A percentile compares a stretch with the other conserved stretches of the same genome.
phyloP scores from a whole-genome alignment of 2,113 vertebrate species.

The Silurus glanis region DNA sequence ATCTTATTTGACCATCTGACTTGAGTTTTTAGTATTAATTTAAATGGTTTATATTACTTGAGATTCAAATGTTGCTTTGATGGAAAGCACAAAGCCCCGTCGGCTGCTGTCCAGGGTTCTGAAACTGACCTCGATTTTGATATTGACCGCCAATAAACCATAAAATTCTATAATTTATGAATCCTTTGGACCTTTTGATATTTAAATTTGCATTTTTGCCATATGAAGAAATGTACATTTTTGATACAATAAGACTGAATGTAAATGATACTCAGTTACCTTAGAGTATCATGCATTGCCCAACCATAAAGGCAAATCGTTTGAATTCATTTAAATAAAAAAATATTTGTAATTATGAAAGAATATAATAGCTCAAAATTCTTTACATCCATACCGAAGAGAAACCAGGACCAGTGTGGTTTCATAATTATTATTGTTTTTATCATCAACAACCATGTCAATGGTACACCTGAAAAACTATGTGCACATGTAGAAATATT shows the following conservation, averaged over 20 bases:
- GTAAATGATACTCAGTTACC: not conserved
- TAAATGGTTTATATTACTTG: not conserved
- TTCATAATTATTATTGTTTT: slow-evolving; percentile 85
- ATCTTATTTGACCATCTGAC: not conserved
- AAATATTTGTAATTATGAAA: not conserved
- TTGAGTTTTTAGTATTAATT: not conserved
- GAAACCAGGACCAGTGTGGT: slow-evolving; percentile 63
- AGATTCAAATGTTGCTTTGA: not conserved
- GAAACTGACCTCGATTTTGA: slow-evolving; percentile 15
- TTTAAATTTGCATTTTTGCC: not conserved
- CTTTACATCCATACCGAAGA: slow-evolving; percentile 37
- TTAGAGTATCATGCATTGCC: not conserved
- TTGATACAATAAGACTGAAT: not conserved
- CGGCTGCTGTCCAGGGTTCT: slow-evolving; percentile 57
- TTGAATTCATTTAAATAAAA: not conserved
- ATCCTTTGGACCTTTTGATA: not conserved
- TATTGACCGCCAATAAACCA: not conserved
- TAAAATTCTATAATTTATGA: not conserved
- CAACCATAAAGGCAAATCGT: not conserved
- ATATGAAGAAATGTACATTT: too few relatives aligned
- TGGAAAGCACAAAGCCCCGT: not conserved
- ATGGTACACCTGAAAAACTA: slow-evolving; percentile 99
- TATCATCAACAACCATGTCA: slow-evolving; percentile 99
- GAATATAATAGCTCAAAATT: not conserved
- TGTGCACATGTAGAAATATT: slow-evolving; percentile 99